Base-by-base conservation (phyloP, 2,888 invertebrate species). In the Dexiosoma caninum region DNA sequence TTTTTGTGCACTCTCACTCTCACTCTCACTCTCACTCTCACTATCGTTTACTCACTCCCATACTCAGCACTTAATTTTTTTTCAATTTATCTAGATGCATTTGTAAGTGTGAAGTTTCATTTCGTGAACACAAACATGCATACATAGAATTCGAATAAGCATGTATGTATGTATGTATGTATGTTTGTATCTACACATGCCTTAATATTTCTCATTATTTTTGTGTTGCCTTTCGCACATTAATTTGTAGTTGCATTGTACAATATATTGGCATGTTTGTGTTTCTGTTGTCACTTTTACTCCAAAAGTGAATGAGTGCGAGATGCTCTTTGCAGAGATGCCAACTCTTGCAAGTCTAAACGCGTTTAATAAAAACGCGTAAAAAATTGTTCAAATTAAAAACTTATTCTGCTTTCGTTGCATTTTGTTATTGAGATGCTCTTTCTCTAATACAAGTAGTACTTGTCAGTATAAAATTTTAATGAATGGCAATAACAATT, bases 121-220 rank as follows among this genome's bases (percentile, higher is more conserved):
- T 53, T 27, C 66, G 37, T 37, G 44, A 60, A 30, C 60, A 44
- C 19, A 19, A 16, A 44, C 46, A 19, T 1, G n/a, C 19, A 27
- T 37, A 21, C 55, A 64, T 59, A 67, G 76, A 77, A 77, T 81
- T 72, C 77, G 69, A n/a, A n/a, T n/a, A n/a, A n/a, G n/a, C 55
- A 46, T 37, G 30, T 59, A n/a, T 37, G 62, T 16, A 12, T 12
- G 10, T n/a, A 10, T 1, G 5, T 42, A n/a, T 46, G 44, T 59
- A 27, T 27, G 27, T 27, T 27, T 27, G n/a, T n/a, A n/a, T n/a
- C n/a, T n/a, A n/a, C n/a, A n/a, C n/a, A 67, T 72, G 44, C 62
- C 67, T 76, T 77, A 49, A 53, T 81, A 53, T 60, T 59, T 3
- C 53, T 69, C 46, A 4, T 32, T 53, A 14, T 62, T 53, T 16